A percentile compares a stretch with the other conserved stretches of the same genome.
Conservation (phyloP, 2,797 vertebrate species). For the Gymnodraco acuticeps region DNA sequence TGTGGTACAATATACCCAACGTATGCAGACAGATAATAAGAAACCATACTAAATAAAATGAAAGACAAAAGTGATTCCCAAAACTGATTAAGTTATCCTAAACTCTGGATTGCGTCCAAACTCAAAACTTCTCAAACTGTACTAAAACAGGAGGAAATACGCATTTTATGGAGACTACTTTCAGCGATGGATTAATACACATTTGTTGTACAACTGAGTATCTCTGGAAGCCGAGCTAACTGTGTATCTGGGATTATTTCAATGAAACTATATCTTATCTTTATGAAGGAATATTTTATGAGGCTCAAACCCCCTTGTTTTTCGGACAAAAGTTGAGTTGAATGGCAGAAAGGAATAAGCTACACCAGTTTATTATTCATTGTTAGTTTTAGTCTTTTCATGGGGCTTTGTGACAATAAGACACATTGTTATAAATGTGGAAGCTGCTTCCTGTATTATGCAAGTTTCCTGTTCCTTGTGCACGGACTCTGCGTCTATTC, state of each 20-base stretch:
- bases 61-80: neutral
- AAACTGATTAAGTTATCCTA: neutral
- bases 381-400: neutral
- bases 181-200: neutral
- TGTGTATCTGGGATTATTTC: neutral
- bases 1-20: neutral
- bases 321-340: neutral
- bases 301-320: neutral
- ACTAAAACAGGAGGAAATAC: neutral
- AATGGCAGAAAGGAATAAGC: neutral
- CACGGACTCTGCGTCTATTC: constrained; percentile 53
- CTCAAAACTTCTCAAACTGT: neutral
- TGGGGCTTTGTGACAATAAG: neutral
- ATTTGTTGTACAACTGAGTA: neutral
- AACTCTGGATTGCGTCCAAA: no score
- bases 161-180: constrained; percentile 20
- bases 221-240: neutral
- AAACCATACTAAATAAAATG: neutral
- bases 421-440: neutral
- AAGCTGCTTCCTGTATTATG: constrained; percentile 5
- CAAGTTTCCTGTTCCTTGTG: constrained; percentile 27
- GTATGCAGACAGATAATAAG: neutral
- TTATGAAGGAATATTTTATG: neutral
- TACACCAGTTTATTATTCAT: neutral
- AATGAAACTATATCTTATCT: constrained; percentile 1